phyloP scores from a whole-genome alignment of 2,113 vertebrate species.

The Atractosteus spatula region DNA sequence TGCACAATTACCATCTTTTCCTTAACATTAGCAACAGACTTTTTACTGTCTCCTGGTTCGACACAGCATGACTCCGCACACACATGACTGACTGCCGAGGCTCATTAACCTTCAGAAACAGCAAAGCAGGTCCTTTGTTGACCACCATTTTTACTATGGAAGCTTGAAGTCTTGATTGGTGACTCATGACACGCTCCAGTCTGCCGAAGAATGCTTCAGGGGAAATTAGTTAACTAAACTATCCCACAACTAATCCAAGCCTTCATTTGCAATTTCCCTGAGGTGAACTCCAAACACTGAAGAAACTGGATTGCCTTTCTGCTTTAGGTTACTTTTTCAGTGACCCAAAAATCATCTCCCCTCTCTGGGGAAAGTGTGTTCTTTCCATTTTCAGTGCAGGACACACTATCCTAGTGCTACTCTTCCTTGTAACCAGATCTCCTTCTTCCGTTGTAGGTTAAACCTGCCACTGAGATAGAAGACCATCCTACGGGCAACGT shows the following conservation, averaged over 20 bases:
- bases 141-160: too few species aligned
- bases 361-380: neutral
- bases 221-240: neutral
- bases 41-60: too few species aligned
- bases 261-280: neutral
- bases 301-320: neutral
- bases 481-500: neutral
- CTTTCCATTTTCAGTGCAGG: constrained; percentile 1
- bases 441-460: neutral
- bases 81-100: too few species aligned
- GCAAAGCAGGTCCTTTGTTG: too few species aligned
- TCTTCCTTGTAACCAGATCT: neutral
- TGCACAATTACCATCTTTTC: too few species aligned
- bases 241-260: neutral
- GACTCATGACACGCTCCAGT: neutral
- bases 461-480: constrained; percentile 13
- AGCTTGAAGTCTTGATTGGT: neutral
- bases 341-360: neutral
- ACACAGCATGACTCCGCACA: too few species aligned
- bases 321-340: neutral
- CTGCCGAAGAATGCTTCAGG: neutral
- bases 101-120: too few species aligned
- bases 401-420: constrained; percentile 11
- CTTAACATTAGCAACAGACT: too few species aligned
- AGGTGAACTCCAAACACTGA: neutral